Conservation (phyloP, 2,113 vertebrate genomes). For the Microcebus ravelobensis region DNA sequence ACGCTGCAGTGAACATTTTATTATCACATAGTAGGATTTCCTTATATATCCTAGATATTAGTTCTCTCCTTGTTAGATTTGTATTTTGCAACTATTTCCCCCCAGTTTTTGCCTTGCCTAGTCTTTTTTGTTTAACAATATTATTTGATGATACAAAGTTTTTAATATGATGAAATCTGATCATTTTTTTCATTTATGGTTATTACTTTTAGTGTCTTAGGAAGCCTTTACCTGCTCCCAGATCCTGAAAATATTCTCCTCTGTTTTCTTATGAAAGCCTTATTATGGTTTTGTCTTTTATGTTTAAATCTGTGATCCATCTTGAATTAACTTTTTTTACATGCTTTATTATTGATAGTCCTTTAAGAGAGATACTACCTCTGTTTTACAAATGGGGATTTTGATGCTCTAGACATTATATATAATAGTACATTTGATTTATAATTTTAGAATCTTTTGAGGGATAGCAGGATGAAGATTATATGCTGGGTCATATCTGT, state of each 20-base stretch:
- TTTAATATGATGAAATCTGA: background rate
- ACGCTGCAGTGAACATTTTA: background rate
- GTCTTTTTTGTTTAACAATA: background rate
- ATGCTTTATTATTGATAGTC: background rate
- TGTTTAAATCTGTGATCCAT: background rate
- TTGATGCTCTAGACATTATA: background rate
- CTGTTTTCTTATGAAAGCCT: slow-evolving; percentile 32
- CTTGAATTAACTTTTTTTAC: background rate
- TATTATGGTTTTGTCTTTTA: background rate
- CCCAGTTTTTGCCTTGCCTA: background rate
- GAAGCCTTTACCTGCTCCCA: background rate
- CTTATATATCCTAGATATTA: background rate
- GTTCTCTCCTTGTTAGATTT: background rate
- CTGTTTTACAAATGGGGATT: background rate
- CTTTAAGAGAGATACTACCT: background rate
- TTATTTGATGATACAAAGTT: background rate
- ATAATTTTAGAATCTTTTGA: background rate
- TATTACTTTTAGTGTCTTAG: slow-evolving; percentile 33
- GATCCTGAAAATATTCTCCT: background rate
- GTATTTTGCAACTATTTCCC: background rate
- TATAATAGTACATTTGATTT: background rate
- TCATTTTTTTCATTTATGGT: background rate
- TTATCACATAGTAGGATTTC: background rate
- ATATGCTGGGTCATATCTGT: background rate
- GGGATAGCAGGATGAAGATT: background rate